These are phyloP conservation scores for Dermochelys coriacea DNA, from an alignment of 2,797 vertebrate genomes.

Conservation along the genomic window DNA sequence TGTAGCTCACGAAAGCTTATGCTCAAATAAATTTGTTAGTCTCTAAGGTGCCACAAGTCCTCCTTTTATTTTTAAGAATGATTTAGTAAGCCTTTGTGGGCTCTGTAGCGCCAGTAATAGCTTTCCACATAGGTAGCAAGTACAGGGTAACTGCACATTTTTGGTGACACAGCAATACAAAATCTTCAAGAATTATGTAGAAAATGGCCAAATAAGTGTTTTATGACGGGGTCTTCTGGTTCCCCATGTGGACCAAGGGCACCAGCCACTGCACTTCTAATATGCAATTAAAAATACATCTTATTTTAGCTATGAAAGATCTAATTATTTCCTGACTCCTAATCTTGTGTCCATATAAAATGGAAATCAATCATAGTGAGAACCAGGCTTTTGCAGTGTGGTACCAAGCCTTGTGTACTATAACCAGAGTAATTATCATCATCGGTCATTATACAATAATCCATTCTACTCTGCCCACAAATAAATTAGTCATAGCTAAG, in stretches of 20 bases:
- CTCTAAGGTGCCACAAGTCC: no score
- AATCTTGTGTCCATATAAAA: background rate
- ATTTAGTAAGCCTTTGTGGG: no score
- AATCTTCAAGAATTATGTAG: background rate
- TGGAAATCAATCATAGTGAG: background rate
- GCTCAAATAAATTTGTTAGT: no score
- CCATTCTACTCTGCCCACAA: background rate
- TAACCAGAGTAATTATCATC: slow-evolving; percentile 46
- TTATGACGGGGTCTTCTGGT: background rate
- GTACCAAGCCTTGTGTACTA: background rate
- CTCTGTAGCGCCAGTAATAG: no score
- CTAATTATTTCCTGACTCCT: background rate
- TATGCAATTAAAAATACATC: background rate
- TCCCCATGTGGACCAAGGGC: background rate
- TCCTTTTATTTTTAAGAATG: no score
- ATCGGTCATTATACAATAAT: slow-evolving; percentile 37
- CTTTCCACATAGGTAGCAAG: background rate
- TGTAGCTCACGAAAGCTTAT: no score
- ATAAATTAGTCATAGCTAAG: slow-evolving; percentile 42
- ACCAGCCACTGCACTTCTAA: background rate
- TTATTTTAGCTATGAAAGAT: background rate
- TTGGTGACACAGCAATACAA: background rate
- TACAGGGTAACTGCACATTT: background rate
- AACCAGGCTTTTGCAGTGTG: background rate
- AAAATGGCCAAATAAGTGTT: background rate